Percentiles rank a stretch among this genome's conserved stretches.
phyloP scores from a whole-genome alignment of 2,113 vertebrate genomes.

The Machaerirhynchus nigripectus region DNA sequence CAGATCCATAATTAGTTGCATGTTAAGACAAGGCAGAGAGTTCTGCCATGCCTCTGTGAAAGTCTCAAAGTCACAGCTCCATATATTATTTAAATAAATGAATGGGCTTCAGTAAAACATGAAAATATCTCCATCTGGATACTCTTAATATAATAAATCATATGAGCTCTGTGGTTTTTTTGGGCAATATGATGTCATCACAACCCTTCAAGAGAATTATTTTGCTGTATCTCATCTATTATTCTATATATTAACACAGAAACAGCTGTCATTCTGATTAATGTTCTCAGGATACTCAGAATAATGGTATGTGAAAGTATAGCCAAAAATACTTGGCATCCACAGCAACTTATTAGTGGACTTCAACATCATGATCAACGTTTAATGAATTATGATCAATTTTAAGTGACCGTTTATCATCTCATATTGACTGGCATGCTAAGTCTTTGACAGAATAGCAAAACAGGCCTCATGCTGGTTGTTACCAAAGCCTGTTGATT shows the following conservation, averaged over 20 bases:
- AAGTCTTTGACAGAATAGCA: background rate
- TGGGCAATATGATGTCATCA: background rate
- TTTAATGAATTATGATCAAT: slow-evolving; percentile 34
- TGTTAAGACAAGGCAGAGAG: background rate
- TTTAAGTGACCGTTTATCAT: slow-evolving; percentile 18
- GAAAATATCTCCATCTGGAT: background rate
- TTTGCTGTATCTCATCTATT: background rate
- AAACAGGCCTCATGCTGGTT: background rate
- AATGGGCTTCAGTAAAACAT: background rate
- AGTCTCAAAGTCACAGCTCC: background rate
- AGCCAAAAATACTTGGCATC: slow-evolving; percentile 5
- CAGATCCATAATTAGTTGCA: background rate
- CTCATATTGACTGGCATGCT: background rate
- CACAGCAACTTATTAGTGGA: background rate
- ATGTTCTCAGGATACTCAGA: background rate
- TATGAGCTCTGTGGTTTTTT: background rate
- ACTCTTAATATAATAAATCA: background rate
- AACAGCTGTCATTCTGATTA: background rate
- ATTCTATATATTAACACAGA: background rate
- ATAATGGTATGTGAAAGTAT: background rate
- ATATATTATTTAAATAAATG: background rate
- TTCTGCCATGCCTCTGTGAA: background rate
- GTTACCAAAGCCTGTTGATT: background rate
- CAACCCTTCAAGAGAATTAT: background rate
- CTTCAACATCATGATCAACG: background rate